Evolutionary conservation across 2,113 vertebrate species (phyloP).

Genomic region (Tamias sibiricus): DNA sequence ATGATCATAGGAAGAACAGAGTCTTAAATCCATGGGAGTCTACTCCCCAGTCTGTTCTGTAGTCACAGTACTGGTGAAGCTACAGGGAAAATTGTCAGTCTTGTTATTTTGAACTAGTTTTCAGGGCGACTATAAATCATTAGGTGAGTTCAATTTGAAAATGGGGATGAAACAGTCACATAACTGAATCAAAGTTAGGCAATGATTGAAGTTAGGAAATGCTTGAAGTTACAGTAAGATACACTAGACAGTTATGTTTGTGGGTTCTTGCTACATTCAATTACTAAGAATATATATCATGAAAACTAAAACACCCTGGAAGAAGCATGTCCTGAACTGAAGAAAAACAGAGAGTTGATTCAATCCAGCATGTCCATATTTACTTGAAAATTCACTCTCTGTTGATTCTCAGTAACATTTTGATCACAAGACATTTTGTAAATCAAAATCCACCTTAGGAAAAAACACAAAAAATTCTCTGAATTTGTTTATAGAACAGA

Average conservation of each 20-base stretch:
- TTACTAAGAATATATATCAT: neutral
- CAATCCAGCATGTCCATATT: fast-evolving
- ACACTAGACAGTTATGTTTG: neutral
- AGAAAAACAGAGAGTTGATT: neutral
- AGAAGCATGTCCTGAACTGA: neutral
- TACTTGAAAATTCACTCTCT: neutral
- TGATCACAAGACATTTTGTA: neutral
- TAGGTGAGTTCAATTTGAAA: neutral
- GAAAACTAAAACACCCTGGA: too few species aligned
- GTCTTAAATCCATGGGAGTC: neutral
- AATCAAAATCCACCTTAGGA: neutral
- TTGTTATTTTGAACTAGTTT: neutral
- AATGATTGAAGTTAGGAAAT: too few species aligned
- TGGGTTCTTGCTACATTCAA: neutral
- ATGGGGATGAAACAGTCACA: neutral
- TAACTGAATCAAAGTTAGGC: neutral
- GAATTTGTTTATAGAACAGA: neutral
- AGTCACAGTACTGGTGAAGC: neutral
- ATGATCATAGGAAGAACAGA: neutral
- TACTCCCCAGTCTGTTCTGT: neutral
- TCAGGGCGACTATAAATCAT: neutral
- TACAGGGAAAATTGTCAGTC: neutral
- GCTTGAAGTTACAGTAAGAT: neutral
- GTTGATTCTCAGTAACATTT: neutral
- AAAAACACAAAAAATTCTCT: neutral